Base-by-base conservation (phyloP, 2,888 invertebrate genomes). In the Nipponacmea schrenckii region DNA sequence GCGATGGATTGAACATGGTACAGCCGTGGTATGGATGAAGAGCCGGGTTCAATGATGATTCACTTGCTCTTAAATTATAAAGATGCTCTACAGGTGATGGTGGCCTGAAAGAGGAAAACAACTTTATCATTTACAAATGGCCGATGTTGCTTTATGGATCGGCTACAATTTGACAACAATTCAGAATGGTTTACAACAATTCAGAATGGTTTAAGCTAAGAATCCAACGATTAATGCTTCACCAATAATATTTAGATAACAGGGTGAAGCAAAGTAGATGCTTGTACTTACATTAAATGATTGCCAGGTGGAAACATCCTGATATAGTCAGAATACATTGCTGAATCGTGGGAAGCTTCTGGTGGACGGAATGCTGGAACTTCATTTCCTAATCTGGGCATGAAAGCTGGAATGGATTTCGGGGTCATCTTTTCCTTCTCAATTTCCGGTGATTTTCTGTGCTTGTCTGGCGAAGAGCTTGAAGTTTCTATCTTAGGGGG, bases 251-350 rank as follows among this genome's bases (percentile, higher is more conserved):
- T 2, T 39, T 39, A 39, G 31, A 31, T 5, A 39, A 39, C 7
- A 39, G 10, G 39, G 10, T 39, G 39, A 39, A 39, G 10, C 31
- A 31, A 31, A 31, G 2, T 2, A 31, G 39, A 7, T 39, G 4
- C 39, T 39, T 8, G 39, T 68, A 79, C 79, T 79, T 70, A 79
- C 79, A 77, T 48, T 62, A 76, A 73, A 4, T 72, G 69, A 39
- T 72, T 77, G 10, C 76, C 74, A 0, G 77, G 75, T 17, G 79
- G 76, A 39, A 79, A 63, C 68, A 77, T 72, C 39, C 79, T 44
- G 77, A 79, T 79, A 69, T 77, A 79, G 44, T 79, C 79, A 39
- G 77, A 76, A 70, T 76, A 79, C 31, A 74, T 76, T 1, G 76
- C 78, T 8, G 74, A 71, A 26, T 73, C 74, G 12, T 20, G 56